Evolutionary conservation across 1,140 invertebrate species (phyloP).

Genomic region (Rhynchophorus ferrugineus): DNA sequence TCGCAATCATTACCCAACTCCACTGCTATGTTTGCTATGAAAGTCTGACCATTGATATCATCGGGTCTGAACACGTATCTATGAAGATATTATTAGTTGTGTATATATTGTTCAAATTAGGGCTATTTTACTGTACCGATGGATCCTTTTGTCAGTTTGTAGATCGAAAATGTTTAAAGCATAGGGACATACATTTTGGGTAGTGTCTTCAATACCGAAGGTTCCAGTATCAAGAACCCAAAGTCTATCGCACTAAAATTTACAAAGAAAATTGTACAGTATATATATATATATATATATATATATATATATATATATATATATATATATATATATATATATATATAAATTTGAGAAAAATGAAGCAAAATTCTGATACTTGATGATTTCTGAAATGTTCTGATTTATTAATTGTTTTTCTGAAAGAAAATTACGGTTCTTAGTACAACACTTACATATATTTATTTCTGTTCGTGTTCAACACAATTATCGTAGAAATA

Average conservation of each 20-base stretch:
- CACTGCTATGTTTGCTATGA: slow-evolving; percentile 74
- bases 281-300: too few relatives aligned
- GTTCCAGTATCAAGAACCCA: slow-evolving; percentile 78
- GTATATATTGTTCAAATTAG: not conserved
- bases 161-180: slow-evolving; percentile 69
- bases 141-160: slow-evolving; percentile 59
- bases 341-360: too few relatives aligned
- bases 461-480: too few relatives aligned
- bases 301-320: too few relatives aligned
- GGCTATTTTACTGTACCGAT: slow-evolving; percentile 38
- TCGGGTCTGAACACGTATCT: slow-evolving; percentile 58
- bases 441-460: too few relatives aligned
- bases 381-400: too few relatives aligned
- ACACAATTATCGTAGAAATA: too few relatives aligned
- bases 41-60: slow-evolving; percentile 66
- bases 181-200: slow-evolving; percentile 60
- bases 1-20: slow-evolving; percentile 67
- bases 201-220: slow-evolving; percentile 63
- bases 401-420: too few relatives aligned
- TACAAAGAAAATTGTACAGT: too few relatives aligned
- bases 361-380: too few relatives aligned
- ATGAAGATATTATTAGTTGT: not conserved
- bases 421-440: too few relatives aligned
- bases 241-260: slow-evolving; percentile 55
- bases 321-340: too few relatives aligned